Evolutionary conservation across 2,113 vertebrate genomes (phyloP).

Genomic region (Micronycteris hirsuta): DNA sequence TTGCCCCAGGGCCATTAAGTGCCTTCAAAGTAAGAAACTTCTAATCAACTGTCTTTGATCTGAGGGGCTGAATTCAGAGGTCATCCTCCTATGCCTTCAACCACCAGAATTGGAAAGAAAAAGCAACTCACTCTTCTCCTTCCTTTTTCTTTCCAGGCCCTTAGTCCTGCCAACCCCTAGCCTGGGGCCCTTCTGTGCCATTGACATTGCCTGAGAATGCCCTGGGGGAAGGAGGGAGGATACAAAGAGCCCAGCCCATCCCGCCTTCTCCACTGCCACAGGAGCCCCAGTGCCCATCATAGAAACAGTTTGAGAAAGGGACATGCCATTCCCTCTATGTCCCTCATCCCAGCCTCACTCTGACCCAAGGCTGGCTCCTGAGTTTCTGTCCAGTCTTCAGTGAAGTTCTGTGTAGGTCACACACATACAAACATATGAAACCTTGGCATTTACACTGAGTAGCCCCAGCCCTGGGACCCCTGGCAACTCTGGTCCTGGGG

Average conservation of each 20-base stretch:
- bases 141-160: neutral
- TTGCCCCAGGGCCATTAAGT: constrained; percentile 23
- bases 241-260: neutral
- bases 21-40: constrained; percentile 26
- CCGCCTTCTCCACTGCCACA: neutral
- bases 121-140: neutral
- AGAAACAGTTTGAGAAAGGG: constrained; percentile 4
- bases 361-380: constrained; percentile 19
- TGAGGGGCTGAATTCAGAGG: constrained; percentile 13
- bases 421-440: neutral
- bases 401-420: constrained; percentile 26
- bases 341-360: neutral
- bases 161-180: constrained; percentile 54
- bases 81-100: neutral
- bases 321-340: neutral
- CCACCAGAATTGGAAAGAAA: neutral
- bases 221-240: neutral
- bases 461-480: neutral
- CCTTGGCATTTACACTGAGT: constrained; percentile 55
- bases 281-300: constrained; percentile 38
- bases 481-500: neutral
- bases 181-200: constrained; percentile 54
- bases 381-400: constrained; percentile 46
- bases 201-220: constrained; percentile 45
- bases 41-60: neutral